These are phyloP conservation scores for Halichondria panicea DNA, from an alignment of 37 sponge, comb jelly and placozoan genomes.

Conservation along the genomic window DNA sequence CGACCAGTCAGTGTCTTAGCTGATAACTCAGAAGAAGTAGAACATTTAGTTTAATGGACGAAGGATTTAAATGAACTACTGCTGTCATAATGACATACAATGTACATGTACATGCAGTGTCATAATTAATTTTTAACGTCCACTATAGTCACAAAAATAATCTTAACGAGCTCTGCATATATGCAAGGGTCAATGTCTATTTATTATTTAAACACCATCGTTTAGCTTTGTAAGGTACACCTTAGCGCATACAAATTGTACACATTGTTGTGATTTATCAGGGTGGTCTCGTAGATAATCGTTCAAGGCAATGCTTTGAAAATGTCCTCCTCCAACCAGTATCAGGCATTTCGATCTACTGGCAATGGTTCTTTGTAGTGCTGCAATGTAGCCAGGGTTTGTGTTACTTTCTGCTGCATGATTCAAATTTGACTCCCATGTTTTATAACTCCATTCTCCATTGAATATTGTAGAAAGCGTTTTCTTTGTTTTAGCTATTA, in stretches of 20 bases:
- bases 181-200: too few species aligned
- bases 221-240: too few species aligned
- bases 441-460: not conserved
- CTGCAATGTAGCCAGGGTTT: conserved; percentile 12
- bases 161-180: not conserved
- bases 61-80: conserved; percentile 38
- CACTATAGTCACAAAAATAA: not conserved
- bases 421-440: conserved; percentile 10
- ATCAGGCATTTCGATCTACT: conserved; percentile 18
- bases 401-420: not conserved
- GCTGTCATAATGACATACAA: not conserved
- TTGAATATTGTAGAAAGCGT: not conserved
- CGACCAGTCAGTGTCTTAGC: not conserved
- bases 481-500: not conserved
- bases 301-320: conserved; percentile 4
- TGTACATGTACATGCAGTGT: not conserved
- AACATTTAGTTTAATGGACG: conserved; percentile 62
- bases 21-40: conserved; percentile 14
- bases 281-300: not conserved
- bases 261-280: not conserved
- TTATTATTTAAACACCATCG: too few species aligned
- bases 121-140: not conserved
- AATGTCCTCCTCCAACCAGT: conserved; percentile 14
- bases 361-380: conserved; percentile 20
- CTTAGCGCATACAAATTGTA: conserved; percentile 14